Base-by-base conservation (phyloP, 2,888 invertebrate genomes). In the Synergus gifuensis region DNA sequence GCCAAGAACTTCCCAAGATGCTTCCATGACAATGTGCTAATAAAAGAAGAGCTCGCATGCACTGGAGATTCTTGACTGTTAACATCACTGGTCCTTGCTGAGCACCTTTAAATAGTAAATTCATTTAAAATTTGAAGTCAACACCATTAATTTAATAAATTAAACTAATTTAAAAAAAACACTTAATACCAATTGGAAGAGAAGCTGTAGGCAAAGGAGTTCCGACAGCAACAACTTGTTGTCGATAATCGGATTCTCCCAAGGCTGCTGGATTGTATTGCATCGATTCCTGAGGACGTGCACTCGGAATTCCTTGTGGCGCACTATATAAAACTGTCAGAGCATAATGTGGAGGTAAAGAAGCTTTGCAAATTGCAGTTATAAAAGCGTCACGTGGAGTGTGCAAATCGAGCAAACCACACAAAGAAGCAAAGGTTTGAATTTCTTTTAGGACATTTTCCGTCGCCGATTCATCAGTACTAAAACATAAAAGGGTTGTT, bases 221-320 rank as follows among this genome's bases (percentile, higher is more conserved):
- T 40, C 99, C 99, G 82, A 99, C 98, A 84, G 98, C 99, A 66
- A 99, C 98, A 83, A 99, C 98, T 93, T 99, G 99, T 89, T 98
- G 98, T 44, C 97, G 93, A 92, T 96, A 96, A 92, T 97, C 98
- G 77, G 95, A 95, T 84, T 96, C 96, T n/a, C 93, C 92, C 78
- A 92, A 90, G 49, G 89, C 89, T 4, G 88, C 89, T 88, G 90
- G 91, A 83, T 90, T 91, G 69, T 90, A 92, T 28, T 91, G 91
- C 63, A 87, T 78, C 16, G 90, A 87, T 66, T 91, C 91, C 81
- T 91, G 91, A 36, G 89, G 86, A 54, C 89, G 86, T 16, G 86
- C 90, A 87, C 88, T 93, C 87, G 91, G 88, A n/a, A 93, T 93
- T 76, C 94, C 94, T 83, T 94, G 93, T 44, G 94, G 94, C 28